These are phyloP conservation scores for Turritopsis dohrnii DNA, from an alignment of 30 jellyfish, hydroid and myxozoan species.

Conservation along the genomic window DNA sequence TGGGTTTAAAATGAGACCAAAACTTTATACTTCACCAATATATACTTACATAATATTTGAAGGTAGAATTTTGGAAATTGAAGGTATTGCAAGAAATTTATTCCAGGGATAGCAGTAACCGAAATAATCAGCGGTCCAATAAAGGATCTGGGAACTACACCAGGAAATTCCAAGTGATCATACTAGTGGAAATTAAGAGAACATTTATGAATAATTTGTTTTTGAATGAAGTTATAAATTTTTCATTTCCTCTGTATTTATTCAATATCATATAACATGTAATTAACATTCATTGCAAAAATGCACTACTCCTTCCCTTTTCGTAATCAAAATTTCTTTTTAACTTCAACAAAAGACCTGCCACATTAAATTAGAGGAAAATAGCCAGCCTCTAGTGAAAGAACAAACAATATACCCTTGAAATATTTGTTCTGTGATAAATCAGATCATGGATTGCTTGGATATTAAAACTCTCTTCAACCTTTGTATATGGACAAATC, in stretches of 20 bases:
- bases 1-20: not conserved
- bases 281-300: too few species aligned
- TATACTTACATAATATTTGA: conserved; percentile 28
- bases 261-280: too few species aligned
- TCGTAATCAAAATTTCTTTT: too few species aligned
- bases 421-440: conserved; percentile 37
- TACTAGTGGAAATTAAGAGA: conserved; percentile 67
- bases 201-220: too few species aligned
- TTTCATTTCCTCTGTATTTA: too few species aligned
- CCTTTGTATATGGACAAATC: conserved; percentile 77
- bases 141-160: conserved; percentile 94
- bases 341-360: not conserved
- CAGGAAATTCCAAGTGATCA: conserved; percentile 84
- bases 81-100: not conserved
- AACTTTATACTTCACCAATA: not conserved
- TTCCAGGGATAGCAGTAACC: conserved; percentile 36
- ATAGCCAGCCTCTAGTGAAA: not conserved
- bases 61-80: conserved; percentile 8
- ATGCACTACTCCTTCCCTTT: too few species aligned
- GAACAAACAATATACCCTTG: conserved; percentile 38
- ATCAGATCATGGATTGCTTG: conserved; percentile 83
- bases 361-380: conserved; percentile 7
- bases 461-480: conserved; percentile 87
- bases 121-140: conserved; percentile 57
- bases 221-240: too few species aligned